Conservation (phyloP, 2,888 invertebrate species). For the Agrochola lychnidis region DNA sequence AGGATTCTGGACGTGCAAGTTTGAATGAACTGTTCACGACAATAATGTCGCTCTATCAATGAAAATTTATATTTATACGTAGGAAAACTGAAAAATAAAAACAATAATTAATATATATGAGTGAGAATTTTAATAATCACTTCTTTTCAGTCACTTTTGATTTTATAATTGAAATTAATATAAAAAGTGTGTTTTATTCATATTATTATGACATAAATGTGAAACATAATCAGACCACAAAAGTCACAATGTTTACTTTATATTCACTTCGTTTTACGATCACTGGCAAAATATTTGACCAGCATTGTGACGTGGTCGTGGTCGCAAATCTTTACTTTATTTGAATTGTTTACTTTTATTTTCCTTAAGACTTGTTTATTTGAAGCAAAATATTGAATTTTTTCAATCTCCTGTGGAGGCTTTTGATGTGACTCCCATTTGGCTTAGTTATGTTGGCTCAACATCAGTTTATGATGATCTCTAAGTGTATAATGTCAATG, state of each 20-base stretch:
- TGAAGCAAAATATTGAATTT: constrained; percentile 43
- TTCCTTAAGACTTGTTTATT: constrained; percentile 56
- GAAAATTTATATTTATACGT: not conserved
- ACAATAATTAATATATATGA: not conserved
- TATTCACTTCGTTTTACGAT: constrained; percentile 76
- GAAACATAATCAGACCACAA: constrained; percentile 70
- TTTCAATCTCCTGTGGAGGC: constrained; percentile 37
- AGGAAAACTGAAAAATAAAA: not conserved
- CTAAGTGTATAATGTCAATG: not conserved
- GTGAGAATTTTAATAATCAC: not conserved
- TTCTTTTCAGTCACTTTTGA: not conserved
- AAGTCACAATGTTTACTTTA: constrained; percentile 73
- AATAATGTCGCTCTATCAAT: not conserved
- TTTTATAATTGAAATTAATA: constrained; percentile 33
- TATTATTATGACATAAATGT: constrained; percentile 57
- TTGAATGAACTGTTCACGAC: not conserved
- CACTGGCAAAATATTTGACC: constrained; percentile 72
- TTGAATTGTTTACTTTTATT: constrained; percentile 67
- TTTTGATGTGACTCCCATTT: constrained; percentile 32
- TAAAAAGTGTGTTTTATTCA: constrained; percentile 46
- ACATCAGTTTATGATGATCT: constrained; percentile 7
- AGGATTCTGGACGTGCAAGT: not conserved
- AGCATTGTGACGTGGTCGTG: constrained; percentile 68
- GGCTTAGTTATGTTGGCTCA: not conserved
- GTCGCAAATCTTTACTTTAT: constrained; percentile 72